Evolutionary conservation across 2,113 vertebrate genomes (phyloP), one percentile per base, ranked within the genome.

Genomic region (Rhinoptilus africanus): DNA sequence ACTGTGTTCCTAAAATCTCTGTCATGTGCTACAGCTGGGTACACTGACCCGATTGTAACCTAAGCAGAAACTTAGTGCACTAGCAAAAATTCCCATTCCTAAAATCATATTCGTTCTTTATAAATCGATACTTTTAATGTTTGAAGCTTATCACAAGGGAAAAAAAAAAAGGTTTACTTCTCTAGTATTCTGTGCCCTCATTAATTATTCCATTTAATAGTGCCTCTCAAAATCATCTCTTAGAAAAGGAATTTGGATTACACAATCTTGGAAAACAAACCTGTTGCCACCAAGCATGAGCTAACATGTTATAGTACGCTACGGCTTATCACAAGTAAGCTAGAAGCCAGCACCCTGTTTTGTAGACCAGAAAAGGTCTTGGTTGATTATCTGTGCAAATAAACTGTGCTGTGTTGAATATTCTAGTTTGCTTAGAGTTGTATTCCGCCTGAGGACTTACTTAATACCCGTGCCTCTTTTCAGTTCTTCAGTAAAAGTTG

Each of bases 231-330:
- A 98, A 97, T 97, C 95, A 93, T 92, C 96, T 96, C 96, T 97
- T 97, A 93, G 97, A 97, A 97, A 96, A 98, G 97, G 98, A 98
- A 98, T 98, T 97, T 95, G 68, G 92, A 97, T 98, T 98, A 98
- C 98, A 97, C 97, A 98, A 98, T 92, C 95, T 88, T 93, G 91
- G 96, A 97, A 98, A 98, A 98, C 97, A 98, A 98, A 97, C 97
- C 91, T 97, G 95, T 91, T 97, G 96, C 96, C 92, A 97, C 69
- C 66, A 95, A 93, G 96, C 98, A 96, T 98, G 98, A 98, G 80
- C 97, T 88, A 95, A 98, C 98, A 98, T 66, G 98, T 98, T 97
- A 50, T 10, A 96, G 88, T 81, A 83, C 88, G 97, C 93, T 63
- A 82, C 18, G 6, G 95, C 94, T 97, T 95, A 89, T 91, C 97